These are phyloP conservation scores for Microtus ochrogaster DNA, from an alignment of 2,113 vertebrate species.

Conservation along the genomic window DNA sequence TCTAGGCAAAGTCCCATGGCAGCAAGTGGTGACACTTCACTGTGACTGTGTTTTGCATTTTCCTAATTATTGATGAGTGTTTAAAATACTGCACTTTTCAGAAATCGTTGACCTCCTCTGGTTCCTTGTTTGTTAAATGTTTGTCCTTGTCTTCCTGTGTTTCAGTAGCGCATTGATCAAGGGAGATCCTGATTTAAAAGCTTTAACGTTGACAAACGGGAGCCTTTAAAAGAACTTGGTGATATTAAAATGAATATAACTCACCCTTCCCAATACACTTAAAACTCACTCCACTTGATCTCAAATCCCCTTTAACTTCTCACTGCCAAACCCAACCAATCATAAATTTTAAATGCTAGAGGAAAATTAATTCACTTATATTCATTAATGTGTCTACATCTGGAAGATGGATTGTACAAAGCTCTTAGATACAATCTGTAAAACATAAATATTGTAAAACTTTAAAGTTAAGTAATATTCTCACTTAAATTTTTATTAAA, in stretches of 20 bases:
- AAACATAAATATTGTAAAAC: slow-evolving; percentile 74
- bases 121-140: slow-evolving; percentile 64
- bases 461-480: slow-evolving; percentile 72
- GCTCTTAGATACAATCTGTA: slow-evolving; percentile 71
- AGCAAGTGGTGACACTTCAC: not conserved
- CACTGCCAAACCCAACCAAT: slow-evolving; percentile 51
- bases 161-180: slow-evolving; percentile 66
- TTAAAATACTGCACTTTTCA: slow-evolving; percentile 43
- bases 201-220: slow-evolving; percentile 50
- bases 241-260: slow-evolving; percentile 74
- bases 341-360: slow-evolving; percentile 72
- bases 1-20: not conserved
- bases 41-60: slow-evolving; percentile 17
- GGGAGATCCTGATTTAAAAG: slow-evolving; percentile 74
- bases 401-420: slow-evolving; percentile 65
- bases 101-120: slow-evolving; percentile 27
- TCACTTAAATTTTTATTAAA: slow-evolving; percentile 77
- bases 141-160: slow-evolving; percentile 28
- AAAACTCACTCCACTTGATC: slow-evolving; percentile 74
- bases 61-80: slow-evolving; percentile 30
- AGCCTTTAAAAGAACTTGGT: slow-evolving; percentile 63
- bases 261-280: slow-evolving; percentile 72
- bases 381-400: slow-evolving; percentile 71
- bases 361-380: slow-evolving; percentile 75
- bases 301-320: slow-evolving; percentile 73